These are phyloP conservation scores for Aurelia sp. DNA, from an alignment of 30 jellyfish, hydroid and myxozoan species.

Conservation along the genomic window DNA sequence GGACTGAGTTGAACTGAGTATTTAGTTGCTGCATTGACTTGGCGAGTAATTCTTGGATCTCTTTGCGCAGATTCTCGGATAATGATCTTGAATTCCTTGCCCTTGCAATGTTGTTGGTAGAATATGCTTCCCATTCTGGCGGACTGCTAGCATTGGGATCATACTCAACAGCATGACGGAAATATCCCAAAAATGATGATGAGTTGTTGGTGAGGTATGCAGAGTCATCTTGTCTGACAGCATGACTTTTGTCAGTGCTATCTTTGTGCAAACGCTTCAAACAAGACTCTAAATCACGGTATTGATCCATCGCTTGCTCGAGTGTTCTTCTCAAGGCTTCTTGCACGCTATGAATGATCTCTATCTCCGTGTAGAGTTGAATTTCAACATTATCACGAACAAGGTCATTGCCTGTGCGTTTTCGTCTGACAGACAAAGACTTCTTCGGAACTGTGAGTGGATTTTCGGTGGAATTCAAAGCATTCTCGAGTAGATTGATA, in stretches of 20 bases:
- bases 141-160: constrained; percentile 71
- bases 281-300: constrained; percentile 66
- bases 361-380: constrained; percentile 56
- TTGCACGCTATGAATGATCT: constrained; percentile 64
- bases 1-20: constrained; percentile 50
- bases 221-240: constrained; percentile 63
- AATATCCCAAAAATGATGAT: constrained; percentile 61
- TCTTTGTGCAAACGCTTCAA: constrained; percentile 69
- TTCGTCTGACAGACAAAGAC: constrained; percentile 62
- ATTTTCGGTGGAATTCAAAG: constrained; percentile 53
- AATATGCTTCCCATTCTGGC: constrained; percentile 72
- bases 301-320: constrained; percentile 79
- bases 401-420: constrained; percentile 65
- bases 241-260: constrained; percentile 70
- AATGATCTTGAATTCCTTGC: constrained; percentile 65
- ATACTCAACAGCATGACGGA: constrained; percentile 63
- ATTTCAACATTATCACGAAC: constrained; percentile 62
- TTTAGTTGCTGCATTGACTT: constrained; percentile 61
- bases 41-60: constrained; percentile 71
- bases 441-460: constrained; percentile 69
- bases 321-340: constrained; percentile 66
- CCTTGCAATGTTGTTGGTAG: constrained; percentile 68
- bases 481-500: constrained; percentile 55
- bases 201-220: constrained; percentile 67
- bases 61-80: constrained; percentile 57